Conservation (phyloP, 2,113 vertebrate genomes). For the Leucoraja erinaceus region DNA sequence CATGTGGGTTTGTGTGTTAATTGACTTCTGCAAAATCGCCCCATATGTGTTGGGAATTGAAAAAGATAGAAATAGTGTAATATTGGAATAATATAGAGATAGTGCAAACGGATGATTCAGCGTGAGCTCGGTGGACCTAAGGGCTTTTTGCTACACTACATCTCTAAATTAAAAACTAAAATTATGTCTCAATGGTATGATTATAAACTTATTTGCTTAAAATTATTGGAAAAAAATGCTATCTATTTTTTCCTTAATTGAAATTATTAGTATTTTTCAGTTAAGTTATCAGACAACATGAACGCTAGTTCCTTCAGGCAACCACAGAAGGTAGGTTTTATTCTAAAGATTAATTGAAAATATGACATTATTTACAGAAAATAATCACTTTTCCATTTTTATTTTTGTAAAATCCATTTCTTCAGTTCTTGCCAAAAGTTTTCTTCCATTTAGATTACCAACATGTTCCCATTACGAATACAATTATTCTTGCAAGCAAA, state of each 20-base stretch:
- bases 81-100: too few relatives aligned
- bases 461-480: neutral
- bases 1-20: too few relatives aligned
- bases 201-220: neutral
- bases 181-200: neutral
- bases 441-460: neutral
- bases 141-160: too few relatives aligned
- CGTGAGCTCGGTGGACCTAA: too few relatives aligned
- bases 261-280: slow-evolving; percentile 84
- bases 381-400: too few relatives aligned
- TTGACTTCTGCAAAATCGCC: too few relatives aligned
- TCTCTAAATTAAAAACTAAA: too few relatives aligned
- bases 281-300: slow-evolving; percentile 95
- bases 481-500: neutral
- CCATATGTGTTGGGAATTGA: too few relatives aligned
- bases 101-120: too few relatives aligned
- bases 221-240: neutral
- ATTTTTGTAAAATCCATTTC: neutral
- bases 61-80: too few relatives aligned
- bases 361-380: neutral
- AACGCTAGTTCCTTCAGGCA: slow-evolving; percentile 96
- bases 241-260: slow-evolving; percentile 60
- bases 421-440: neutral
- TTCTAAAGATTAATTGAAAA: neutral
- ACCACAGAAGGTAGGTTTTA: slow-evolving; percentile 79